Conservation (phyloP, 2,113 vertebrate species). For the Bufo bufo region DNA sequence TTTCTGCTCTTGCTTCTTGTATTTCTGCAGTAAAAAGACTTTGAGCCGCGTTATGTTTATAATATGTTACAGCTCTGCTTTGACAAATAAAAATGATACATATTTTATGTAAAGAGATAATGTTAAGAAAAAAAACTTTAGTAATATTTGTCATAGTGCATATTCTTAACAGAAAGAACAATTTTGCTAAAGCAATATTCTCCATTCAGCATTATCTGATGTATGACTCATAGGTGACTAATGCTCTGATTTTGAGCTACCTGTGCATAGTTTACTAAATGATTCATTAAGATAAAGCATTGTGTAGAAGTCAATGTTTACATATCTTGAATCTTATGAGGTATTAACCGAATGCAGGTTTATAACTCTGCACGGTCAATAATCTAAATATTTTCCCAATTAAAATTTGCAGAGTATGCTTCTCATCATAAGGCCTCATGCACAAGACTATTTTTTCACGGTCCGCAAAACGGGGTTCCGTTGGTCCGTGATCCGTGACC, state of each 20-base stretch:
- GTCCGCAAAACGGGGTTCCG: no score
- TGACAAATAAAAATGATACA: no score
- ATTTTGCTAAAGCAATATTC: background rate
- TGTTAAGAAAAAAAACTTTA: no score
- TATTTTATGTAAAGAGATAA: no score
- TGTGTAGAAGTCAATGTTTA: background rate
- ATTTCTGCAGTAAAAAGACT: no score
- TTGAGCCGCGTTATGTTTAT: no score
- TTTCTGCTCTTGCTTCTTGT: no score
- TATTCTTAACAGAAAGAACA: background rate
- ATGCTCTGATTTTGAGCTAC: background rate
- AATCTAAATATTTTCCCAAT: background rate
- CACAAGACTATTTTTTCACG: no score
- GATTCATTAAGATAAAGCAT: constrained; percentile 8
- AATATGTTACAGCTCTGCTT: no score
- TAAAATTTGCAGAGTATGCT: background rate
- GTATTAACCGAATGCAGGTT: background rate
- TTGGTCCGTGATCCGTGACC: no score
- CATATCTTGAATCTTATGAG: background rate
- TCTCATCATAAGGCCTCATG: background rate
- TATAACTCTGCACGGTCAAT: constrained; percentile 1
- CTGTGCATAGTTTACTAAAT: background rate
- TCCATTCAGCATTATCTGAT: background rate
- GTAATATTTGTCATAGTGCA: background rate
- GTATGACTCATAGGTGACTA: background rate